These are phyloP conservation scores for Macroglossus sobrinus DNA, from an alignment of 2,113 vertebrate species.

Conservation along the genomic window DNA sequence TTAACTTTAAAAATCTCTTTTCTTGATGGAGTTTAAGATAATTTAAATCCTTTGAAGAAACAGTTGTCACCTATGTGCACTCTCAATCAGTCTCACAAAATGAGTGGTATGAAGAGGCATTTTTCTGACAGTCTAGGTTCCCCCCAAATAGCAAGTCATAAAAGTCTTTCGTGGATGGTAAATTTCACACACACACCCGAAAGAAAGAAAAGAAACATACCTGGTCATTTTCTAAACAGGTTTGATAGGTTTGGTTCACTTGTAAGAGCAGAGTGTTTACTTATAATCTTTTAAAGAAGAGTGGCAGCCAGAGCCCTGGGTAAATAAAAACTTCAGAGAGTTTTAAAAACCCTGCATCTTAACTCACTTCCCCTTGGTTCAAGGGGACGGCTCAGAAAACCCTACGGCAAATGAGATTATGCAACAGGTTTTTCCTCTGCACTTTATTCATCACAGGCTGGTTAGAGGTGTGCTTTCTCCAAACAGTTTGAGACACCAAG, in stretches of 20 bases:
- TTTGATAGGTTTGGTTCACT: slow-evolving; percentile 61
- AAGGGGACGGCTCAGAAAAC: slow-evolving; percentile 7
- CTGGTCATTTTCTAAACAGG: slow-evolving; percentile 72
- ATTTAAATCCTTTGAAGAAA: slow-evolving; percentile 1
- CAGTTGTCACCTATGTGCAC: background rate
- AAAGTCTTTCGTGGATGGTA: background rate
- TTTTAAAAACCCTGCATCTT: slow-evolving; percentile 58
- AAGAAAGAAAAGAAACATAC: slow-evolving; percentile 56
- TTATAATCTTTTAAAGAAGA: slow-evolving; percentile 57
- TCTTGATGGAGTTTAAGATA: background rate
- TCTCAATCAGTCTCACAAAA: background rate
- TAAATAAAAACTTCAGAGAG: slow-evolving; percentile 61
- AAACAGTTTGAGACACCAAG: background rate
- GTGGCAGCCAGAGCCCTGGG: slow-evolving; percentile 32
- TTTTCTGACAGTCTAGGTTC: slow-evolving; percentile 28
- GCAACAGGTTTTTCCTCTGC: slow-evolving; percentile 68
- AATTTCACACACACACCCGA: background rate
- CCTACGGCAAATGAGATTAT: slow-evolving; percentile 58
- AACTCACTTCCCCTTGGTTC: slow-evolving; percentile 48
- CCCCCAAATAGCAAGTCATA: background rate
- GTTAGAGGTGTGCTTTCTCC: slow-evolving; percentile 47
- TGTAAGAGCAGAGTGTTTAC: slow-evolving; percentile 43
- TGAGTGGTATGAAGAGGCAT: background rate
- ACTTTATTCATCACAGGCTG: slow-evolving; percentile 14
- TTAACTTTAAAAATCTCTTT: background rate